Evolutionary conservation across 2,797 vertebrate species (phyloP), one percentile per base, ranked within the genome.

Genomic region (Mormyrus proboscirostris): DNA sequence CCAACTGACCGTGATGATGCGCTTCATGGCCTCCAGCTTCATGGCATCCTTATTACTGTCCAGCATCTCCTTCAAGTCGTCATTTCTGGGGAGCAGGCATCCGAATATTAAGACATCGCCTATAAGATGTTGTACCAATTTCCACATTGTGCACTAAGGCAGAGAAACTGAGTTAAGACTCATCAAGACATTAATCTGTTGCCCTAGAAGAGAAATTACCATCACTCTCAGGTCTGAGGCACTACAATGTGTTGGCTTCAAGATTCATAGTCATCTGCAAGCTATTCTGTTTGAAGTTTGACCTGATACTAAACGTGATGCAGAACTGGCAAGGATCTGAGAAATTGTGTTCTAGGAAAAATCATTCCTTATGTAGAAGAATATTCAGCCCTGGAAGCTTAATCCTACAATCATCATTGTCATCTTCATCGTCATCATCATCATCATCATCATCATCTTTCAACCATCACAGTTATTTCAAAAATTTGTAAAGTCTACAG

Each of bases 21-120:
- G 96, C 93, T 99, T 99, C 99, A 99, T 99, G 65, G 99, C 99
- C 93, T 99, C 99, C 93, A 99, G 96, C 94, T 99, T 99, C 93
- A 99, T 96, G 0, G 99, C 99, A 92, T 99, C 99, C 92, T 99
- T 99, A 95, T 99, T 99, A 95, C 97, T 99, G 92, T 99, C 99
- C 84, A 99, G 93, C 98, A 99, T 99, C 94, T 99, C 98, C 93
- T 99, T 99, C 92, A 99, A 94, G 95, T 99, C 99, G 89, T 99
- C 98, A 0, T 99, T 98, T 93, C 99, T 99, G 90, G n/a, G 90
- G 9, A 89, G 59, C 59, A 85, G 10, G 33, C 16, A 33, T 59
- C 25, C 14, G n/a, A 41, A 4, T n/a, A 41, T 87, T n/a, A 62
- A 62, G 62, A n/a, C 53, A 41, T 44, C 4, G 8, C 33, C 51